Conservation (phyloP, 2,797 vertebrate species). For the Platalea minor region DNA sequence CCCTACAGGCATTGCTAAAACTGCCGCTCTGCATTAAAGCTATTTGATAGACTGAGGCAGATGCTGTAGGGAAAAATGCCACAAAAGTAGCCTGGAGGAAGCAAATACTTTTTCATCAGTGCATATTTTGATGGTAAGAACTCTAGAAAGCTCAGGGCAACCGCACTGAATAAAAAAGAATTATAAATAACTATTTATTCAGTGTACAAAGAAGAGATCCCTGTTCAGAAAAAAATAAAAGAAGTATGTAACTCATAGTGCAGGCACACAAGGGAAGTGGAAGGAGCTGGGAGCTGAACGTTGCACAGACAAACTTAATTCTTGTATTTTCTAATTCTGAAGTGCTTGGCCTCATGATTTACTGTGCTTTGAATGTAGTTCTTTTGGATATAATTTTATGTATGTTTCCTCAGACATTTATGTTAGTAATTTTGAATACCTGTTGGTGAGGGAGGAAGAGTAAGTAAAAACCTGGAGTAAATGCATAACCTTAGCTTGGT, state of each 20-base stretch:
- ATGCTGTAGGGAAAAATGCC: not conserved
- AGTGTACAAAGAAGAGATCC: not conserved
- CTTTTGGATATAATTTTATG: not conserved
- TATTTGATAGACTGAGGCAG: not conserved
- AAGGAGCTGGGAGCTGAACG: not conserved
- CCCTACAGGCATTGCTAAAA: not conserved
- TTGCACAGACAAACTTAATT: not conserved
- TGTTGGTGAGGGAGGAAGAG: not conserved
- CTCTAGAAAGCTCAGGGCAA: not conserved
- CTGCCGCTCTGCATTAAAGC: not conserved
- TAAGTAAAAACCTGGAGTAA: not conserved
- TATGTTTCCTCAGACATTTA: not conserved
- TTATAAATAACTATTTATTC: not conserved
- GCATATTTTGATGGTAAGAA: not conserved
- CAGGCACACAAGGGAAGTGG: not conserved
- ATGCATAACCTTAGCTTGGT: not conserved
- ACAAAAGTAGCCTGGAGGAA: not conserved
- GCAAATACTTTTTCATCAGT: not conserved
- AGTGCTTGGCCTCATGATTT: not conserved
- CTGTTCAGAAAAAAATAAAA: not conserved
- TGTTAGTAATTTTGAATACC: not conserved
- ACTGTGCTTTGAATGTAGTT: not conserved
- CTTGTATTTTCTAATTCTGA: not conserved
- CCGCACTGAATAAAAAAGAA: not conserved
- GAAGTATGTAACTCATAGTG: not conserved